phyloP scores from a whole-genome alignment of 1,140 invertebrate species.

The Sesamia nonagrioides region DNA sequence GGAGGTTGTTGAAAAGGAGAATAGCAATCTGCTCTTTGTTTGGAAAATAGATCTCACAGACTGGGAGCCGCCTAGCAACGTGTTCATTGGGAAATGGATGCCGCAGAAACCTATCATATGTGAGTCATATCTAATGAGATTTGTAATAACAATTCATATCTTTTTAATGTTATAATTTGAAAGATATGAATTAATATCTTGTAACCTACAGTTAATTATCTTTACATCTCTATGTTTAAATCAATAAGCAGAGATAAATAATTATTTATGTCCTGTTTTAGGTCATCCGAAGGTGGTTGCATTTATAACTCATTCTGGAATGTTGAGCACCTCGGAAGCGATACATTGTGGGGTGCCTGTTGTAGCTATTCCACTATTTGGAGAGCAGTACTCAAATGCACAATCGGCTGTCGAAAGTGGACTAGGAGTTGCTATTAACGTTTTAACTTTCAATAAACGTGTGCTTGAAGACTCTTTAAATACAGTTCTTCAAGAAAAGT shows the following conservation, averaged over 20 bases:
- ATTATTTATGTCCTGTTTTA: not conserved
- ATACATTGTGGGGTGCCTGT: constrained; percentile 91
- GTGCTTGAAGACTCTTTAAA: constrained; percentile 2
- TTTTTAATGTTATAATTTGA: too few species aligned
- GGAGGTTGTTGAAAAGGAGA: constrained; percentile 68
- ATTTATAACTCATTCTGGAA: constrained; percentile 90
- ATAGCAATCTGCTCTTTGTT: constrained; percentile 79
- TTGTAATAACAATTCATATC: too few species aligned
- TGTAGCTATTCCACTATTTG: constrained; percentile 90
- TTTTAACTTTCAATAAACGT: not conserved
- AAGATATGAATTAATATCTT: too few species aligned
- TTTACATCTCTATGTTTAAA: too few species aligned
- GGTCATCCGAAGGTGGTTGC: constrained; percentile 82
- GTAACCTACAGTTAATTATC: too few species aligned
- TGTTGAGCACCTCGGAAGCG: constrained; percentile 90
- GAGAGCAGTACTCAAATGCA: constrained; percentile 89
- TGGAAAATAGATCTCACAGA: constrained; percentile 39
- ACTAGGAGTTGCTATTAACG: not conserved
- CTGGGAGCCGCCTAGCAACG: constrained; percentile 20
- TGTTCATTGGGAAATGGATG: constrained; percentile 43
- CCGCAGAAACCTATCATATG: constrained; percentile 49
- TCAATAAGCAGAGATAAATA: too few species aligned
- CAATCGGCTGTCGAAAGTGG: constrained; percentile 8
- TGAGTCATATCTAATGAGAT: constrained; percentile 5
- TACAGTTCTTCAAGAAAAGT: constrained; percentile 8